Evolutionary conservation across 1,140 invertebrate species (phyloP), one percentile per base, ranked within the genome.

Genomic region (Platyura marginata): DNA sequence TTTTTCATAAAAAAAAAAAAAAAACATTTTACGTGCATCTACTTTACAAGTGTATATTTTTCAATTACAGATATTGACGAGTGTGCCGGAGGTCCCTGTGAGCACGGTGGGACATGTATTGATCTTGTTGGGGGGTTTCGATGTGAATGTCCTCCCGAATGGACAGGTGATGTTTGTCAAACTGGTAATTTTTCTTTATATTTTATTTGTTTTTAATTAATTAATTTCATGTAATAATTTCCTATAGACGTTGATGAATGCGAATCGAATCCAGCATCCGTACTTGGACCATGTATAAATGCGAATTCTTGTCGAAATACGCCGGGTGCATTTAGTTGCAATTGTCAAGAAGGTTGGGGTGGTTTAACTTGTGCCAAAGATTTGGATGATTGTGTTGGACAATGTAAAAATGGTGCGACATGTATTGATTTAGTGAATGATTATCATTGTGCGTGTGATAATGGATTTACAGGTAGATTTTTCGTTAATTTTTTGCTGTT

Each of bases 11-110:
- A n/a, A n/a, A n/a, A n/a, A n/a, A n/a, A n/a, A n/a, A n/a, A n/a
- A n/a, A n/a, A n/a, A n/a, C n/a, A n/a, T n/a, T n/a, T n/a, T n/a
- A n/a, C n/a, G n/a, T n/a, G n/a, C n/a, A n/a, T n/a, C n/a, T n/a
- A n/a, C n/a, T n/a, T n/a, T n/a, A n/a, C n/a, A n/a, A n/a, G n/a
- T n/a, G n/a, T n/a, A n/a, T n/a, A n/a, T n/a, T n/a, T n/a, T n/a
- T n/a, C n/a, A n/a, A n/a, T n/a, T n/a, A n/a, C 59, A 71, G 78
- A 83, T 60, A 75, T 92, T 47, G 81, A 89, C 59, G 86, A 92
- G 57, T 92, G 88, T 54, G 71, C 71, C 19, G 81, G 76, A 6
- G 72, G 75, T 48, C 81, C 89, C 1, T 94, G 90, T 59, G 71
- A 81, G 57, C 89, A 94, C 63, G 81, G 80, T 39, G 90, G 83